Evolutionary conservation across 1,140 invertebrate species (phyloP), one percentile per base, ranked within the genome.

Genomic region (Ridgeia piscesae): DNA sequence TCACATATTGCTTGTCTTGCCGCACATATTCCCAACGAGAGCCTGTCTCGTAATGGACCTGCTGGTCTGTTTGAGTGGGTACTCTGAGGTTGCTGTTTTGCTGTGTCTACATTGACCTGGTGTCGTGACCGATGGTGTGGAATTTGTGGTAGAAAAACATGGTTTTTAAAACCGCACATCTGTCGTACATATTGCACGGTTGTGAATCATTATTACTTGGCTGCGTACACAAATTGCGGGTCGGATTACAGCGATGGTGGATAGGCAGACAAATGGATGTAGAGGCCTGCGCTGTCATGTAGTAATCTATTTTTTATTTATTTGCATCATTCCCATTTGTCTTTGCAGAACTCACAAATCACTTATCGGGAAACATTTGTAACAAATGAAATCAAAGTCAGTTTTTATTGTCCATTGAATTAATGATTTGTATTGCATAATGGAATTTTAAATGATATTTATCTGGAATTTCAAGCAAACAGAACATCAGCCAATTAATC

Each of bases 401-500:
- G 2, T 4, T 77, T 77, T 2, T 27, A 77, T 31, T 77, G 58
- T 77, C 27, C 58, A 31, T 77, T 9, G 58, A 77, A 77, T 77
- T 9, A 77, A 77, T 77, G 27, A 77, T 77, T 77, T 77, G 27
- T 77, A 77, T 77, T 21, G 27, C 58, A 21, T 77, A 77, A 77
- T 77, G 58, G 58, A 14, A 77, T 91, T 42, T 91, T 89, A 42
- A 35, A 91, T 91, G 48, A 91, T 91, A 91, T 93, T 42, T 92
- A 35, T 33, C 92, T 27, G 35, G 58, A 8, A 8, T 77, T 27
- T 77, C 27, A 0, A 77, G 17, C 58, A 77, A 50, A 77, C 27
- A 21, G 58, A 77, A 77, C 2, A 77, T 14, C 58, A 21, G 4
- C 42, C 42, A 42, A 11, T 42, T 42, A 42, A 42, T 42, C 42